Conservation (phyloP, 2,797 vertebrate species). For the Micropoecilia bifurca region DNA sequence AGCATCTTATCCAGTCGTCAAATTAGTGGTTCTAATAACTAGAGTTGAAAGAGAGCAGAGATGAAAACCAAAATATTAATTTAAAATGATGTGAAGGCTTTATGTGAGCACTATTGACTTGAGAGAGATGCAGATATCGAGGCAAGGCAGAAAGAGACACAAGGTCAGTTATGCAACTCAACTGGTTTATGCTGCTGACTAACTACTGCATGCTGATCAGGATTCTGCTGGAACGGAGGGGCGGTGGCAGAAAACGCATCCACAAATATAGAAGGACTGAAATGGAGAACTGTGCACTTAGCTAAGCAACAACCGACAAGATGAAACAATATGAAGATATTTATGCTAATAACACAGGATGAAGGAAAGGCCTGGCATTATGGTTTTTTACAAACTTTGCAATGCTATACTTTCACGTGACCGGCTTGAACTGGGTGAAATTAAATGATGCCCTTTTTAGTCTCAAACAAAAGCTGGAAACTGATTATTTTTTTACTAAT, state of each 20-base stretch:
- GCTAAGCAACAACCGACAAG: background rate
- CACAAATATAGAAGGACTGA: constrained; percentile 20
- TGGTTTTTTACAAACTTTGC: background rate
- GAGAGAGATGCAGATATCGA: constrained; percentile 20
- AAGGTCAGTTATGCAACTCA: constrained; percentile 90
- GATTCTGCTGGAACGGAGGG: constrained; percentile 45
- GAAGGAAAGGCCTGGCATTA: background rate
- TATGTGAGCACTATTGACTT: constrained; percentile 1
- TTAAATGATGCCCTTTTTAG: background rate
- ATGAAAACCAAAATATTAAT: background rate
- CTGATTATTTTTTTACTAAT: background rate
- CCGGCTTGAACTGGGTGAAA: background rate
- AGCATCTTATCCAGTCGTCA: background rate
- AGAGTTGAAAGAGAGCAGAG: background rate
- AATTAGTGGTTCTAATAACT: background rate
- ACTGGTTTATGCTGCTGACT: constrained; percentile 86
- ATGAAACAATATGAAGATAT: background rate
- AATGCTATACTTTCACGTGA: background rate
- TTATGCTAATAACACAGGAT: background rate
- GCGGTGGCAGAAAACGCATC: constrained; percentile 7
- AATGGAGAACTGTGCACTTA: background rate
- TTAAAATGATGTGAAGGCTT: background rate
- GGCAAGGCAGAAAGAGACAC: constrained; percentile 56
- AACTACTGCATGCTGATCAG: constrained; percentile 88
- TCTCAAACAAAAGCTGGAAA: background rate